phyloP scores from a whole-genome alignment of 2,113 vertebrate genomes.

The Tetrax tetrax region DNA sequence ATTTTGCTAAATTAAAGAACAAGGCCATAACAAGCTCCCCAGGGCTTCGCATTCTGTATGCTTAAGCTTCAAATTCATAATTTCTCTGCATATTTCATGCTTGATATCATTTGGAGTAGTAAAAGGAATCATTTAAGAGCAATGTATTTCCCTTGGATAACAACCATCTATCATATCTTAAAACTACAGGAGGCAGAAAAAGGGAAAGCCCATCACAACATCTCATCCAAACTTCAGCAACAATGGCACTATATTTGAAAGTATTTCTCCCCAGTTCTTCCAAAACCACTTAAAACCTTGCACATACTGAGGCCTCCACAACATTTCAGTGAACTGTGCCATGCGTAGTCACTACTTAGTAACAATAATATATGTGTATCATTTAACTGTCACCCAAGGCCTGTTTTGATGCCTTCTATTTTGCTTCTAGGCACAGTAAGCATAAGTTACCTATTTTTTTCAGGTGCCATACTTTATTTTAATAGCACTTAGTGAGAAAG shows the following conservation, averaged over 20 bases:
- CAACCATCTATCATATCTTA: not conserved
- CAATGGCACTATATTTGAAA: not conserved
- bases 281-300: not conserved
- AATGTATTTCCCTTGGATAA: not conserved
- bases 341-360: not conserved
- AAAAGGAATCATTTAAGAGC: not conserved
- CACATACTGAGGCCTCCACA: not conserved
- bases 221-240: not conserved
- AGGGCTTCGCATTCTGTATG: not conserved
- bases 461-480: not conserved
- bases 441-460: not conserved
- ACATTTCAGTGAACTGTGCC: not conserved
- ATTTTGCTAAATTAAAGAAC: conserved; percentile 3
- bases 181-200: not conserved
- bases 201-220: not conserved
- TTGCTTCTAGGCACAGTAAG: not conserved
- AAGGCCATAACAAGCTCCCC: not conserved
- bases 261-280: not conserved
- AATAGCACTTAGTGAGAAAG: not conserved
- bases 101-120: not conserved
- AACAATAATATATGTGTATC: not conserved
- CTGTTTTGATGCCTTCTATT: not conserved
- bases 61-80: not conserved
- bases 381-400: not conserved
- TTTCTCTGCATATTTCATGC: not conserved